Evolutionary conservation across 2,888 invertebrate species (phyloP), one percentile per base, ranked within the genome.

Genomic region (Macrophya alboannulata): DNA sequence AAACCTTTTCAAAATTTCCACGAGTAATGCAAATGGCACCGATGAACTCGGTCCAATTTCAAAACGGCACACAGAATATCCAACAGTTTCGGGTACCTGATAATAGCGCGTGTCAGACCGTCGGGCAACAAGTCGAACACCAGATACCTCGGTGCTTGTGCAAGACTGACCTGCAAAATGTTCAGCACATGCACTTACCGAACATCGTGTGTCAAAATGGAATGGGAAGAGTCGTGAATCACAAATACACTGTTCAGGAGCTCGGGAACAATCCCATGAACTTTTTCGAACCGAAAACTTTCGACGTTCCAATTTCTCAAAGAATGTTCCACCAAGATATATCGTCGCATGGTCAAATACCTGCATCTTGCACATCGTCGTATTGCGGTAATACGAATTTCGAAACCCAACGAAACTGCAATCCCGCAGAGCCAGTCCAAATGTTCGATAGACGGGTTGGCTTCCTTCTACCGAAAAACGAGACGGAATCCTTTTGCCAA

Each of bases 391-490:
- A 77, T 77, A 37, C 37, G 77, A 85, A 40, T 21, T 3, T 5
- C 1, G 55, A 43, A 51, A 51, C 21, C 10, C 74, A 62, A 45
- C 59, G 5, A 40, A 85, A 71, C 17, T n/a, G 68, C 25, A 48
- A 12, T 6, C 6, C 68, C 37, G 37, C 17, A 4, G 83, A 86
- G 21, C 85, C 85, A 62, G 74, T 86, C 4, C 85, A 72, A 40
- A 74, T 86, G 72, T 31, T 85, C 15, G 86, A 88, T 45, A 85
- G 86, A 17, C 43, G 83, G 12, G 72, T 86, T 40, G 87, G 86
- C 1, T 79, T 85, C 45, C 55, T 86, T 25, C 15, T 87, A 12
- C 65, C 86, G 0, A 85, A 83, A 68, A 86, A 55, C 10, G 25
- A 59, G 5, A n/a, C 12, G 21, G 12, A 62, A 3, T 0, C 74